phyloP scores from a whole-genome alignment of 2,113 vertebrate genomes.

The Phrynosoma blainvillii region DNA sequence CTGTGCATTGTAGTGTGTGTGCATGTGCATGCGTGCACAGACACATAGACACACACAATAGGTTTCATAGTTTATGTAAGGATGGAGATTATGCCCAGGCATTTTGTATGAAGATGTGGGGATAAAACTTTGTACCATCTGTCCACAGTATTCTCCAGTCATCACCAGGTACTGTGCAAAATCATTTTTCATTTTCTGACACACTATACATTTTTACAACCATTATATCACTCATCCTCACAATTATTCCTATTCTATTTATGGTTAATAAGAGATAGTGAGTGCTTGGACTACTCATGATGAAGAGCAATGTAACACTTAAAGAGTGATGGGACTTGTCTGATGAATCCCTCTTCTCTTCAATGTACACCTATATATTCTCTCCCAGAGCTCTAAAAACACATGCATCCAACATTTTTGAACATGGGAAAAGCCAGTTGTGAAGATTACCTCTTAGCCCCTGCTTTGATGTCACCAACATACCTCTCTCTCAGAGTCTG shows the following conservation, averaged over 20 bases:
- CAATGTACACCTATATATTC: neutral
- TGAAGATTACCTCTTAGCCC: neutral
- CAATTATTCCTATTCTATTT: neutral
- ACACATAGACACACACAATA: too few species aligned
- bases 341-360: neutral
- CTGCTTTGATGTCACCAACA: too few species aligned
- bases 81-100: too few species aligned
- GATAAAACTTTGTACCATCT: neutral
- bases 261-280: neutral
- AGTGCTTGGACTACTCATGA: neutral
- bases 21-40: too few species aligned
- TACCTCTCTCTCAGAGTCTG: too few species aligned
- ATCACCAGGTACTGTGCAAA: slow-evolving; percentile 2
- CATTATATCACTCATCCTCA: neutral
- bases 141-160: neutral
- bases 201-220: neutral
- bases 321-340: neutral
- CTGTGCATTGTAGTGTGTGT: too few species aligned
- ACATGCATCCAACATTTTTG: neutral
- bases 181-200: neutral
- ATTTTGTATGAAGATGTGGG: too few species aligned
- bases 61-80: too few species aligned
- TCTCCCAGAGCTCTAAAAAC: neutral
- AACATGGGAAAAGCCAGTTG: neutral
- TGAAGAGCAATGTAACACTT: neutral